Base-by-base conservation (phyloP, 1,140 invertebrate species). In the Drosophila mojavensis region DNA sequence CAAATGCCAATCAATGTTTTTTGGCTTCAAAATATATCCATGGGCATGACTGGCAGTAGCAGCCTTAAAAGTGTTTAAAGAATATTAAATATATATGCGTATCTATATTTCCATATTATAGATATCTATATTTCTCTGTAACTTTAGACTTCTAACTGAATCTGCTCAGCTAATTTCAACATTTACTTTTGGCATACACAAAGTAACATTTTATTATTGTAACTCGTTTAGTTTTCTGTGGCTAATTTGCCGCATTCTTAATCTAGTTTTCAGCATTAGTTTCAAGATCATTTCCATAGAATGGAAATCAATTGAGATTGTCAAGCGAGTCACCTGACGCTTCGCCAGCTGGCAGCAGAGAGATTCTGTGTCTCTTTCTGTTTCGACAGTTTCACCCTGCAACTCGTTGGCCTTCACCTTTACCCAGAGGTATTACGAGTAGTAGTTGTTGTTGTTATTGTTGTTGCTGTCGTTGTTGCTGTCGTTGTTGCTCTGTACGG, bases 401-500 rank as follows among this genome's bases (percentile, higher is more conserved):
- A 69, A 69, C 58, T 51, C 10, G 65, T 61, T 69, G 48, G 56
- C 71, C 71, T 74, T 74, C 65, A 74, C 65, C 65, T 74, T 67
- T 61, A 41, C 43, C 39, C 20, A 50, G 20, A 15, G 58, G 13
- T 11, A 47, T 51, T 45, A 24, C 41, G 4, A 13, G 2, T 15
- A 59, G 13, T 6, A 5, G 28, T 17, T 15, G 33, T 45, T 36
- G 61, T 26, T 58, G 30, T 24, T 30, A 11, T 30, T 53, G 26
- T 20, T 50, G 20, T 7, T n/a, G n/a, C n/a, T 15, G 33, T 45
- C 28, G 61, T 26, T 58, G 30, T 24, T 30, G 13, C 15, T 53
- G 26, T 20, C 26, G 20, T 7, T 45, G 13, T 59, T 59, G 39
- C n/a, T 17, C 13, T 48, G 59, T 50, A 39, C 11, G 26, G 26